Evolutionary conservation across 2,888 invertebrate species (phyloP).

Genomic region (Mimachlamys varia): DNA sequence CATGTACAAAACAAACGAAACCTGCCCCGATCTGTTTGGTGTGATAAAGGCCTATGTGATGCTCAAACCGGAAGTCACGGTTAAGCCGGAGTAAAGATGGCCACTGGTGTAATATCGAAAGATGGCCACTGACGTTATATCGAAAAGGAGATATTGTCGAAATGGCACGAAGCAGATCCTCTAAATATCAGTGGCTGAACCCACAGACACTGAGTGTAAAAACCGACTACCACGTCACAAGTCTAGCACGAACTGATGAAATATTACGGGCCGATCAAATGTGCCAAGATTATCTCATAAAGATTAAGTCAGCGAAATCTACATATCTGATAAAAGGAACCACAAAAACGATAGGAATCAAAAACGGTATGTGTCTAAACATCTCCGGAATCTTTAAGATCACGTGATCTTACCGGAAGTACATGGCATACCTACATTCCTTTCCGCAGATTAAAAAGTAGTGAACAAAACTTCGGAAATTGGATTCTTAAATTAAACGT

Average conservation of each 20-base stretch:
- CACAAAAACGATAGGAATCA: neutral
- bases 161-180: neutral
- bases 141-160: too few relatives aligned
- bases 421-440: neutral
- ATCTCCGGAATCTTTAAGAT: neutral
- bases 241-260: neutral
- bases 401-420: slow-evolving; percentile 8
- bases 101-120: too few relatives aligned
- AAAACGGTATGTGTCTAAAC: neutral
- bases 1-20: too few relatives aligned
- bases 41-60: too few relatives aligned
- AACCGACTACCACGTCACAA: too few relatives aligned
- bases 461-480: neutral
- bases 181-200: neutral
- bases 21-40: too few relatives aligned
- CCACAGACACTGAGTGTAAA: neutral
- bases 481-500: neutral
- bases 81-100: too few relatives aligned
- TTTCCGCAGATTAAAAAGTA: neutral
- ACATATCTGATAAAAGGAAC: neutral
- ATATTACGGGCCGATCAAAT: neutral
- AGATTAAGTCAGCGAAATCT: neutral
- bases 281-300: neutral
- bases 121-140: too few relatives aligned
- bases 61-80: too few relatives aligned